phyloP scores from a whole-genome alignment of 2,797 vertebrate species.

The Salmo trutta region DNA sequence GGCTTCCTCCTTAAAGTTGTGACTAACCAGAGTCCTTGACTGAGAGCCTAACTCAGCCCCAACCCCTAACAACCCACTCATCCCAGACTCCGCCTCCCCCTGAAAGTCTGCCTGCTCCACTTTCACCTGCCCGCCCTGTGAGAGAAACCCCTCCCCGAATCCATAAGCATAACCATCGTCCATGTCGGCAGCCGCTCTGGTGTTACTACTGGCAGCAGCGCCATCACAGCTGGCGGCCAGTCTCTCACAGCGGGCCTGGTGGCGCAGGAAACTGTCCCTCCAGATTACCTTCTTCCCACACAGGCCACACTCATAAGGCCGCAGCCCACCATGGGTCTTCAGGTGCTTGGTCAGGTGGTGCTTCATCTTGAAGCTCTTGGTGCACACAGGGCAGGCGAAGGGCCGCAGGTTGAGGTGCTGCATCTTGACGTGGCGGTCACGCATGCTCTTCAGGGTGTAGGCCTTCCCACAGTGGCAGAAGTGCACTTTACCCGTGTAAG shows the following conservation, averaged over 20 bases:
- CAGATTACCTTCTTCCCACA: conserved; percentile 88
- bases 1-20: conserved; percentile 71
- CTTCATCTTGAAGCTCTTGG: conserved; percentile 97
- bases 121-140: conserved; percentile 69
- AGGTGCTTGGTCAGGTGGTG: conserved; percentile 94
- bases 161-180: conserved; percentile 54
- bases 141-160: conserved; percentile 65
- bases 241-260: conserved; percentile 86
- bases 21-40: conserved; percentile 45
- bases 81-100: conserved; percentile 61
- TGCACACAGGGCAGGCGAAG: conserved; percentile 88
- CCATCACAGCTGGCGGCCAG: conserved; percentile 55
- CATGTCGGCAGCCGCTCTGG: conserved; percentile 23
- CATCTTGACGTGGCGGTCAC: conserved; percentile 94
- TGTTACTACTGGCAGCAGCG: conserved; percentile 12
- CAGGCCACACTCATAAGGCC: no score
- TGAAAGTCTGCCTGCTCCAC: conserved; percentile 73
- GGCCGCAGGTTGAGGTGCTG: conserved; percentile 94
- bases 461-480: conserved; percentile 95
- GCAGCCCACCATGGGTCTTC: no score
- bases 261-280: conserved; percentile 92
- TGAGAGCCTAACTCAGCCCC: conserved; percentile 55
- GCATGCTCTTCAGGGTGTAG: conserved; percentile 93
- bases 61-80: conserved; percentile 59
- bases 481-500: conserved; percentile 83